These are phyloP conservation scores for Torymus texanus DNA, from an alignment of 2,888 invertebrate genomes.

Conservation along the genomic window DNA sequence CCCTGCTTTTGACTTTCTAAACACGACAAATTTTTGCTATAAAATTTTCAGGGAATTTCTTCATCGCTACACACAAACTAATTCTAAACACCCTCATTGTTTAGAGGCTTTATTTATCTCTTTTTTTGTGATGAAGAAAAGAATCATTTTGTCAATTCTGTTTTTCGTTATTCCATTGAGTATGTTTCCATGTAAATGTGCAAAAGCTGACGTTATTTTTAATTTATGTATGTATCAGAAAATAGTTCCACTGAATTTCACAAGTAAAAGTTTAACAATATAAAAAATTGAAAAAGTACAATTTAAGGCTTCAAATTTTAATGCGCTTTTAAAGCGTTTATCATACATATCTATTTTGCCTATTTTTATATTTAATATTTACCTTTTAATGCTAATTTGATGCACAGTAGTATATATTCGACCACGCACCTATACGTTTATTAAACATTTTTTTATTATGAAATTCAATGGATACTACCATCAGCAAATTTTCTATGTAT, in stretches of 20 bases:
- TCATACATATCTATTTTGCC: slow-evolving; percentile 8
- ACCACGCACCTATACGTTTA: slow-evolving; percentile 11
- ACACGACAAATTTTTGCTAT: slow-evolving; percentile 35
- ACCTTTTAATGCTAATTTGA: slow-evolving; percentile 10
- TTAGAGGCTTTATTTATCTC: background rate
- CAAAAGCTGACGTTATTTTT: slow-evolving; percentile 45
- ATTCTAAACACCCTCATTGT: slow-evolving; percentile 11
- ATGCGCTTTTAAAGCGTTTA: slow-evolving; percentile 7
- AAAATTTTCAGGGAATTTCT: slow-evolving; percentile 31
- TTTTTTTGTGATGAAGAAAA: slow-evolving; percentile 27
- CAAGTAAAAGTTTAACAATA: slow-evolving; percentile 25
- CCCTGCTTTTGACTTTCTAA: slow-evolving; percentile 26
- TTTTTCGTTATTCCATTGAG: slow-evolving; percentile 19
- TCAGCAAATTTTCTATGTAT: slow-evolving; percentile 32
- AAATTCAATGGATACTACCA: slow-evolving; percentile 46
- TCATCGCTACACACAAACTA: slow-evolving; percentile 21
- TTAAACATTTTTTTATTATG: slow-evolving; percentile 18
- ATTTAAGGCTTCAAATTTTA: slow-evolving; percentile 30
- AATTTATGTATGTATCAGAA: slow-evolving; percentile 32
- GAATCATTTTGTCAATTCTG: slow-evolving; percentile 22
- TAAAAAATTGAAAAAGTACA: slow-evolving; percentile 47
- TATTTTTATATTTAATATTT: slow-evolving; percentile 12
- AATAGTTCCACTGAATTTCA: slow-evolving; percentile 44
- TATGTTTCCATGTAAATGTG: slow-evolving; percentile 43
- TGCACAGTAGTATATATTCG: background rate